Base-by-base conservation (phyloP, 2,888 invertebrate species). In the Orthosia cruda region DNA sequence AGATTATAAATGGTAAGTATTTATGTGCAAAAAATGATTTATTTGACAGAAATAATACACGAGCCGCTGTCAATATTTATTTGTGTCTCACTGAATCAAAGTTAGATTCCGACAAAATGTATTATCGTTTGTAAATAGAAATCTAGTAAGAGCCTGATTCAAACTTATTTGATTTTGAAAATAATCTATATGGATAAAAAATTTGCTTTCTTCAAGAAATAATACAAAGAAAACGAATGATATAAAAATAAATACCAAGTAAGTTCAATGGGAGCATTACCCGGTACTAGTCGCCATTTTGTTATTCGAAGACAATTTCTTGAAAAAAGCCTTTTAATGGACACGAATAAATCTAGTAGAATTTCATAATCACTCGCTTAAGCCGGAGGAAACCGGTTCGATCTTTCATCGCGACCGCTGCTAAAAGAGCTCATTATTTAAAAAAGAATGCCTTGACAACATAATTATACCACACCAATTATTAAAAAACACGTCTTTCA, bases 401-500 rank as follows among this genome's bases (percentile, higher is more conserved):
- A 67, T 78, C 74, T 83, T 83, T 75, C 69, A 85, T 69, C 78
- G 64, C n/a, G 4, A 65, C 77, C 76, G 83, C 76, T 64, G 52
- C n/a, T 74, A 67, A 79, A 73, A 73, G 52, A 49, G 47, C 72
- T 76, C 71, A 77, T 81, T 81, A 86, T 71, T 77, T 11, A 40
- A 81, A 86, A 87, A 81, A 82, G 77, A 78, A 64, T 59, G n/a
- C 15, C 54, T 62, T 84, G 85, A 88, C 88, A 88, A 83, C 81
- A 81, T 88, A 88, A 87, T 87, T 88, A 79, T 71, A 72, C n/a
- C 18, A 12, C 4, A 32, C 23, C 69, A 80, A 76, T 77, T 69
- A 74, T 58, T 58, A 72, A 78, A 81, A 61, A 68, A 57, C 18
- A 63, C 23, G 49, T 16, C 3, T 45, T 71, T 79, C 18, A 59